These are phyloP conservation scores for Autographa pulchrina DNA, from an alignment of 2,888 invertebrate species.

Conservation along the genomic window DNA sequence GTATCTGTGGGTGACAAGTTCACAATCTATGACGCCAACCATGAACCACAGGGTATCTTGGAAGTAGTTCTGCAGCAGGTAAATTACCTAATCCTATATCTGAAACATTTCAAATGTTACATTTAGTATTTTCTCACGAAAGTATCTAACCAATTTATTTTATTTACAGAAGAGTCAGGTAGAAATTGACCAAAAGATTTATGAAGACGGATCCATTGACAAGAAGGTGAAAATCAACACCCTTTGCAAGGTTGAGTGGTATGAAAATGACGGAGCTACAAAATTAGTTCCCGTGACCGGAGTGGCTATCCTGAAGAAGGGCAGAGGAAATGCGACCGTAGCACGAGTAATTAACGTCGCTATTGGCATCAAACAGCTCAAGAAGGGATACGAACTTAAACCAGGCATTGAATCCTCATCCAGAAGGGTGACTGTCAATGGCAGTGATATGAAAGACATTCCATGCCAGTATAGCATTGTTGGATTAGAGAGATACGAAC, in stretches of 20 bases:
- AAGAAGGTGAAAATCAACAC: slow-evolving; percentile 91
- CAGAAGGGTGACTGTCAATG: slow-evolving; percentile 90
- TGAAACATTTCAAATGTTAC: too few relatives aligned
- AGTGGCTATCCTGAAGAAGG: slow-evolving; percentile 88
- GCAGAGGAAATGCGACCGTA: slow-evolving; percentile 86
- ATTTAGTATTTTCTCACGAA: not conserved
- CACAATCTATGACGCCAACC: slow-evolving; percentile 92
- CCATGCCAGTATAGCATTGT: slow-evolving; percentile 91
- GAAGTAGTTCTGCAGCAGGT: slow-evolving; percentile 92
- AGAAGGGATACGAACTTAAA: slow-evolving; percentile 90
- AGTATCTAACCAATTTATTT: slow-evolving; percentile 19
- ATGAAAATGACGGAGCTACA: slow-evolving; percentile 90
- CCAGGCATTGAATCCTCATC: slow-evolving; percentile 91
- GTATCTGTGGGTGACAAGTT: slow-evolving; percentile 92
- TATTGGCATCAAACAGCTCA: slow-evolving; percentile 87
- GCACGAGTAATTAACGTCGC: slow-evolving; percentile 89
- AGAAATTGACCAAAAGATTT: slow-evolving; percentile 84
- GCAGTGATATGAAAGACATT: slow-evolving; percentile 90
- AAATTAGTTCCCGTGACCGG: slow-evolving; percentile 90
- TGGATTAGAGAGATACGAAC: slow-evolving; percentile 91
- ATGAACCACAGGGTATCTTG: slow-evolving; percentile 91
- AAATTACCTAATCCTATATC: slow-evolving; percentile 48
- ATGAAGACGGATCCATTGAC: slow-evolving; percentile 86
- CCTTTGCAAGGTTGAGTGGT: slow-evolving; percentile 92
- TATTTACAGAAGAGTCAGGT: slow-evolving; percentile 84